Evolutionary conservation across 2,888 invertebrate species (phyloP), one percentile per base, ranked within the genome.

Genomic region (Napeogenes inachia): DNA sequence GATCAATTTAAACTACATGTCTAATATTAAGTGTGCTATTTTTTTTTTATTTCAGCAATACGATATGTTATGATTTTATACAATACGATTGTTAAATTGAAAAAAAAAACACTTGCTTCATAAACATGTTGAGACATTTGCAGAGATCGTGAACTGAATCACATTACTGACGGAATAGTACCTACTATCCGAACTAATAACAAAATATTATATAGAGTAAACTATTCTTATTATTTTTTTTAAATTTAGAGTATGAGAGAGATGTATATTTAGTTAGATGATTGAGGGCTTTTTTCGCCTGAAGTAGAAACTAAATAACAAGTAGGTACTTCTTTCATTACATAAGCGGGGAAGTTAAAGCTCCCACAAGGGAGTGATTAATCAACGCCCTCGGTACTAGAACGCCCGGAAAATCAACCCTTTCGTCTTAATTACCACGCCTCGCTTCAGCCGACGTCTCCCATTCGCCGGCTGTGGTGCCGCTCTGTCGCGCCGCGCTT

Each of bases 401-500:
- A 71, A 81, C 83, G 85, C 83, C 84, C 83, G 88, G 89, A 81
- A 88, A 89, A 89, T 85, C 84, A 89, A 90, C 90, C 90, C 90
- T 89, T 90, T 88, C 80, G 79, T 87, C 81, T 88, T 90, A 90
- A 90, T 90, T 90, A 90, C 89, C 86, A 87, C 90, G 88, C 87
- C 89, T 85, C 75, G 83, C 78, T 85, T 85, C 85, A 87, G 87
- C 73, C 76, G 71, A 76, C 83, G 75, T 70, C 75, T 74, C 76
- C 80, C 70, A 89, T 88, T 89, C 89, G 90, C 72, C 74, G 76
- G 68, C 60, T 58, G 59, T 62, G 64, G 75, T 75, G 74, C 74
- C 78, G 80, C 79, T 75, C 74, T 78, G 78, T 82, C 85, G 82
- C 85, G 80, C 79, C 79, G 75, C 73, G 70, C 80, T 87, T 87